Evolutionary conservation across 1,140 invertebrate genomes (phyloP), one percentile per base, ranked within the genome.

Genomic region (Drosophila sp.): DNA sequence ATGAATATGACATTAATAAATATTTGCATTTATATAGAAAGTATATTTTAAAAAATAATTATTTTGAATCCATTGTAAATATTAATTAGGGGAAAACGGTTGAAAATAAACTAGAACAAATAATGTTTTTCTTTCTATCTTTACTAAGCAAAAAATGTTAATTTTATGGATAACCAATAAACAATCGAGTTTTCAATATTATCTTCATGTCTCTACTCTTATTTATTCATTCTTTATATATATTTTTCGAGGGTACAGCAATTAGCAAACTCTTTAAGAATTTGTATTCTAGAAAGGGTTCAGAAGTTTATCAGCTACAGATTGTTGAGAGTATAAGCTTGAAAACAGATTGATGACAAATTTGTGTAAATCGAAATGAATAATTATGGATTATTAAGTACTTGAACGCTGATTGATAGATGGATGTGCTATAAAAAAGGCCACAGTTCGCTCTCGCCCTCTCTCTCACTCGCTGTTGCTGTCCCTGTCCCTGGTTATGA

Each of bases 401-500:
- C 41, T 66, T 14, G 32, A 34, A 14, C 45, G 32, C 32, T 40
- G 67, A 40, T 65, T 57, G 69, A 66, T 72, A 41, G 53, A 65
- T 72, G 50, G 43, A 57, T 70, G 21, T 29, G 34, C 13, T 38
- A n/a, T n/a, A n/a, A n/a, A n/a, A n/a, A n/a, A n/a, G n/a, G n/a
- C n/a, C 32, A 38, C 25, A 46, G 29, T 51, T 61, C 57, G 0
- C 43, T 53, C 9, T 40, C 34, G 0, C 46, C 1, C 36, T 14
- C 32, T 21, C 25, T 27, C 18, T 5, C 6, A 7, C n/a, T 13
- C 11, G 16, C 11, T 21, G 21, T 8, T 34, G 3, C 53, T 9
- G 14, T 32, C 11, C 1, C 53, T 40, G 63, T 53, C n/a, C 16
- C 61, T 46, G 48, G 5, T 7, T 34, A 72, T 40, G 80, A 84